Evolutionary conservation across 2,113 vertebrate species (phyloP).

Genomic region (Gila orcuttii): DNA sequence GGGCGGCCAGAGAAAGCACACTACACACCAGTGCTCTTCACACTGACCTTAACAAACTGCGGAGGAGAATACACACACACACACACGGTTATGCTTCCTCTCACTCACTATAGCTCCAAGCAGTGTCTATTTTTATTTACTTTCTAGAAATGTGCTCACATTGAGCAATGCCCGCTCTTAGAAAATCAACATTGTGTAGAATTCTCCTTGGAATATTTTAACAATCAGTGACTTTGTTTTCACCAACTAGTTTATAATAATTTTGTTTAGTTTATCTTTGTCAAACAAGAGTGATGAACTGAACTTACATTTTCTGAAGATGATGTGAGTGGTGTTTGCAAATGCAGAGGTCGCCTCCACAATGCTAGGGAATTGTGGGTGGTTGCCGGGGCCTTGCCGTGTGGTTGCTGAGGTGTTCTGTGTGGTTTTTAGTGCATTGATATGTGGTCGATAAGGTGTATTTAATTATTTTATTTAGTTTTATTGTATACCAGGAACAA

Average conservation of each 20-base stretch:
- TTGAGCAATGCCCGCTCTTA: slow-evolving; percentile 21
- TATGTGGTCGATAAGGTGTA: background rate
- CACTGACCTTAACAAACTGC: slow-evolving; percentile 54
- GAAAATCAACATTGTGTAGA: slow-evolving; percentile 6
- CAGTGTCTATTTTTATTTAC: slow-evolving; percentile 55
- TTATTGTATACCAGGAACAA: background rate
- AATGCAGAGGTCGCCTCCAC: background rate
- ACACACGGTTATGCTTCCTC: slow-evolving; percentile 5
- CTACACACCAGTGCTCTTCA: slow-evolving; percentile 48
- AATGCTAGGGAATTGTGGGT: background rate
- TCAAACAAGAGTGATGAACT: background rate
- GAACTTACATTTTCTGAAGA: background rate
- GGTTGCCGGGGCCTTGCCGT: background rate
- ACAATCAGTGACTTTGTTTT: background rate
- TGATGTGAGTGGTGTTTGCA: background rate
- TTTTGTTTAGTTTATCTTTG: background rate
- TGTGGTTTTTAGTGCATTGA: background rate
- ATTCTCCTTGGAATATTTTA: slow-evolving; percentile 5
- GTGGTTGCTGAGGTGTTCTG: background rate
- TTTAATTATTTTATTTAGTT: background rate
- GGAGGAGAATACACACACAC: slow-evolving; percentile 48
- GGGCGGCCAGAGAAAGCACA: slow-evolving; percentile 49
- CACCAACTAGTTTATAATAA: background rate
- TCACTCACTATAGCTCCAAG: slow-evolving; percentile 34
- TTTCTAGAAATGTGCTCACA: slow-evolving; percentile 44